Conservation (phyloP, 1,140 invertebrate species). For the Euschistus heros region DNA sequence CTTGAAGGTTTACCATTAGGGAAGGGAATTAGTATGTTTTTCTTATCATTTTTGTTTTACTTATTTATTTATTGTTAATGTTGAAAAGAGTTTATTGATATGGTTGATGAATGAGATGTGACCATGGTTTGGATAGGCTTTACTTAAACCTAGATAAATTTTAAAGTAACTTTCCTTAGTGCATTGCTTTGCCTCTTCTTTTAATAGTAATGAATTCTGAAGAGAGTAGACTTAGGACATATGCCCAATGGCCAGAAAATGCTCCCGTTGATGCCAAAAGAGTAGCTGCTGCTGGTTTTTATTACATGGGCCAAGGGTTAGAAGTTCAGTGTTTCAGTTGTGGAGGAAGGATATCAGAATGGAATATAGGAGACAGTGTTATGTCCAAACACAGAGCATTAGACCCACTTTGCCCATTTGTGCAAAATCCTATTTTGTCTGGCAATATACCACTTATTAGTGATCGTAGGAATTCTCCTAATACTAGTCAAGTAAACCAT, state of each 20-base stretch:
- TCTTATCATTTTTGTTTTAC: too few relatives aligned
- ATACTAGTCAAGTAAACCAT: conserved; percentile 5
- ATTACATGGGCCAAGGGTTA: conserved; percentile 51
- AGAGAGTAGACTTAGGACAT: conserved; percentile 54
- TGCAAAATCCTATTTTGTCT: conserved; percentile 47
- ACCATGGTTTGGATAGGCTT: too few relatives aligned
- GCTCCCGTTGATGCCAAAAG: conserved; percentile 48
- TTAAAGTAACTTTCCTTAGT: too few relatives aligned
- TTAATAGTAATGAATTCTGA: conserved; percentile 50
- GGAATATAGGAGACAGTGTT: conserved; percentile 64
- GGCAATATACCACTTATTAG: conserved; percentile 49
- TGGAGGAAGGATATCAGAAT: conserved; percentile 54
- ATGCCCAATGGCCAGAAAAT: conserved; percentile 55
- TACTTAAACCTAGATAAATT: too few relatives aligned
- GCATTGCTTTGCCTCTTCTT: background rate
- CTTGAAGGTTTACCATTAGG: background rate
- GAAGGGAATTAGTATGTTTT: too few relatives aligned
- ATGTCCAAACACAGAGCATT: conserved; percentile 39
- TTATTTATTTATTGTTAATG: too few relatives aligned
- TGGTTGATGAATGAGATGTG: too few relatives aligned
- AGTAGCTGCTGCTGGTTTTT: conserved; percentile 75
- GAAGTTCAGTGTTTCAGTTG: conserved; percentile 69
- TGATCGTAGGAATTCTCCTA: conserved; percentile 22
- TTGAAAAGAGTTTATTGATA: too few relatives aligned
- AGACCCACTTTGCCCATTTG: conserved; percentile 60